phyloP scores from a whole-genome alignment of 2,113 vertebrate species.

The Sorex fumeus region DNA sequence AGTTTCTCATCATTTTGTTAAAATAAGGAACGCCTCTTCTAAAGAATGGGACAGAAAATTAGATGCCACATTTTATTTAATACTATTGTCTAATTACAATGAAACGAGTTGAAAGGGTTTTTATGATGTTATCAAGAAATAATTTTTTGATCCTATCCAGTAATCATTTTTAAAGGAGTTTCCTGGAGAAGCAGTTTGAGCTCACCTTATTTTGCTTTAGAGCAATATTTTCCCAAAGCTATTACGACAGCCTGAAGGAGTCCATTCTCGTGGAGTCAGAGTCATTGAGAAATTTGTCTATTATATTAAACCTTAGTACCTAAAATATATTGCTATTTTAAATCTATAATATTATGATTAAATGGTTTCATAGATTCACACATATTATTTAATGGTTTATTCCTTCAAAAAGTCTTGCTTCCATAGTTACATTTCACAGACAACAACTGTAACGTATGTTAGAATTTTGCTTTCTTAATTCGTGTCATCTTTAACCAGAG shows the following conservation, averaged over 20 bases:
- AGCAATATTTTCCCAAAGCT: background rate
- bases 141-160: too few relatives aligned
- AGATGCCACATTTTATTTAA: background rate
- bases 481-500: too few relatives aligned
- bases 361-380: too few relatives aligned
- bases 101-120: background rate
- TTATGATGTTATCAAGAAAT: constrained; percentile 19
- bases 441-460: too few relatives aligned
- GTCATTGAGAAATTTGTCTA: background rate
- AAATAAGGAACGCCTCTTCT: background rate
- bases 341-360: too few relatives aligned
- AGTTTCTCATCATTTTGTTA: background rate
- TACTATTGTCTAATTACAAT: background rate
- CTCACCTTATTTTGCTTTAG: background rate
- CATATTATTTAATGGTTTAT: too few relatives aligned
- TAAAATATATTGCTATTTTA: background rate
- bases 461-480: too few relatives aligned
- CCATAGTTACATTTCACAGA: too few relatives aligned
- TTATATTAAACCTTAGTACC: background rate
- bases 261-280: background rate
- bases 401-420: too few relatives aligned
- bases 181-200: background rate
- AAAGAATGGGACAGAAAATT: background rate
- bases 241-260: background rate
- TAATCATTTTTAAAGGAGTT: constrained; percentile 30